Conservation (phyloP, 92 coral and sea anemone genomes). For the Epizoanthus fatuus region DNA sequence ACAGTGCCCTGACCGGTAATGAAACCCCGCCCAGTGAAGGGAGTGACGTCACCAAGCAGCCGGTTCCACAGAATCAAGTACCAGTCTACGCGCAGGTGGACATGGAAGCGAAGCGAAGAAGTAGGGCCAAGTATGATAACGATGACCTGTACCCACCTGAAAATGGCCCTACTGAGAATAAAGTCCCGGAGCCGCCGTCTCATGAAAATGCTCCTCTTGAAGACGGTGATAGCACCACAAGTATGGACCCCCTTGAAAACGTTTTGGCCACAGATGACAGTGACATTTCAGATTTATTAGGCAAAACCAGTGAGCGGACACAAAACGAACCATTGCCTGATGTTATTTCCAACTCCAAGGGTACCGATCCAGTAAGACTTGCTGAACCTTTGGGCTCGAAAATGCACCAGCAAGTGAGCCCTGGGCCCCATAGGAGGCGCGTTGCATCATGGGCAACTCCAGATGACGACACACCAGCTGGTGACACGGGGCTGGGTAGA, state of each 20-base stretch:
- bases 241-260: neutral
- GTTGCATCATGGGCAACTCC: slow-evolving; percentile 83
- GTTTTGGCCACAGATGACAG: neutral
- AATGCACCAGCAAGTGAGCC: slow-evolving; percentile 28
- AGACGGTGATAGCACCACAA: neutral
- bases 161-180: neutral
- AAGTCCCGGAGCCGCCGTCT: slow-evolving; percentile 13
- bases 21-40: no score
- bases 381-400: neutral
- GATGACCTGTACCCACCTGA: neutral
- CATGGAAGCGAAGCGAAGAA: slow-evolving; percentile 48
- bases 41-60: neutral
- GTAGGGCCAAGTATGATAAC: slow-evolving; percentile 10
- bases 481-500: slow-evolving; percentile 33
- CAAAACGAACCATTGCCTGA: slow-evolving; percentile 1
- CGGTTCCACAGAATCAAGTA: neutral
- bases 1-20: neutral
- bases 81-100: slow-evolving; percentile 74
- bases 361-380: neutral
- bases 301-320: neutral
- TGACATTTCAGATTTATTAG: neutral
- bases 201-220: neutral
- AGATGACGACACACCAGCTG: slow-evolving; percentile 31
- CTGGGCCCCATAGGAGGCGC: slow-evolving; percentile 62
- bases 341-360: neutral